phyloP scores from a whole-genome alignment of 2,113 vertebrate species.

The Arizona elegans region DNA sequence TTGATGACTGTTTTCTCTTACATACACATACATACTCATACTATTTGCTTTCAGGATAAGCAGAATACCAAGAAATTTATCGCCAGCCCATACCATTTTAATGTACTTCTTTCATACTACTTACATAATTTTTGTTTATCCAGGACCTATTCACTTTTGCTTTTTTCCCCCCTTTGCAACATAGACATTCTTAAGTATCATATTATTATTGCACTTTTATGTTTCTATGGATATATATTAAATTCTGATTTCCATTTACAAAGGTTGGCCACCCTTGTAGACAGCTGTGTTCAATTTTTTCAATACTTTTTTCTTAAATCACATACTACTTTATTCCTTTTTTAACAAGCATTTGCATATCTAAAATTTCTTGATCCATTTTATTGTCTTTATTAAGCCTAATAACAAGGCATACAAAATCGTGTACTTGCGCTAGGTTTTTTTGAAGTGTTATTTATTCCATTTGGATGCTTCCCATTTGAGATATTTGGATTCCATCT shows the following conservation, averaged over 20 bases:
- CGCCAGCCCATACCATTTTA: neutral
- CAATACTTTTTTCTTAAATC: neutral
- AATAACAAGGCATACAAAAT: neutral
- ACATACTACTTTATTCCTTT: neutral
- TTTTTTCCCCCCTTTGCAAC: neutral
- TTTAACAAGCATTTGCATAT: neutral
- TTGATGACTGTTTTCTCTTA: neutral
- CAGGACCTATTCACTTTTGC: neutral
- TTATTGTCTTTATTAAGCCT: neutral
- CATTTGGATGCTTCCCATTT: neutral
- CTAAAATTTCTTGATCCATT: neutral
- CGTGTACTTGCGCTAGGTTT: neutral
- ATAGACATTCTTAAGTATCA: neutral
- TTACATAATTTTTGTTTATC: neutral
- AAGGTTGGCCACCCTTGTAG: neutral
- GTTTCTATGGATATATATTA: neutral
- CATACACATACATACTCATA: neutral
- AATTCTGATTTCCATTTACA: neutral
- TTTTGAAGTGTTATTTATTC: neutral
- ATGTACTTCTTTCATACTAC: neutral
- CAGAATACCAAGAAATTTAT: neutral
- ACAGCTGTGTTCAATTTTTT: neutral
- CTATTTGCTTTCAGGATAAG: neutral
- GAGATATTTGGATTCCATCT: neutral
- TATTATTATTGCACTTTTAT: neutral